Base-by-base conservation (phyloP, 1,140 invertebrate species). In the Caenorhabditis briggsae region DNA sequence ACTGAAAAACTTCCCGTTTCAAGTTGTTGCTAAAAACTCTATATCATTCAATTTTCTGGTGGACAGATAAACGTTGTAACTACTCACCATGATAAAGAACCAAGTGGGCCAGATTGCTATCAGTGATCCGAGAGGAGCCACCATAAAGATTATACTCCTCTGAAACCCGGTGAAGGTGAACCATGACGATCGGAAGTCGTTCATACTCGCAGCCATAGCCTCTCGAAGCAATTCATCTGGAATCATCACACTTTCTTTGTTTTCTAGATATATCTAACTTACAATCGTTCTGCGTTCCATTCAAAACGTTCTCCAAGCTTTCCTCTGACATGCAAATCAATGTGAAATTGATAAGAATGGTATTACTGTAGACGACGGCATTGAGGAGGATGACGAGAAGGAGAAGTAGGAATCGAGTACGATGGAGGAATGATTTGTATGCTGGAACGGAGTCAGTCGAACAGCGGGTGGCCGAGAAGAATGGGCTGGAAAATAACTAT, bases 381-480 rank as follows among this genome's bases (percentile, higher is more conserved):
- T 78, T 78, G n/a, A 78, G 70, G 2, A 78, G 46, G 14, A 78
- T 78, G 46, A 78, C 70, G 5, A 78, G 70, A n/a, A 78, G 70
- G 23, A 78, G 70, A 23, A 78, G 43, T 6, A 78, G 70, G 70
- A 78, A 78, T 18, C 70, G 70, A 23, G 70, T 78, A 23, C 70
- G 70, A 50, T 78, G 70, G 2, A 78, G 70, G 9, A 78, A 78
- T 0, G 70, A 78, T 50, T 78, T 78, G 46, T 78, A 78, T n/a
- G 70, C 70, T 18, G 70, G 70, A 53, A 78, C 46, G 14, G 23
- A 50, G 46, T 78, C 70, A 0, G 43, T 23, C 2, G 70, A 18
- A 46, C 70, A 78, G 16, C 70, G 70, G 20, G 70, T 78, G 20
- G 70, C 70, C 2, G 70, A 78, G 70, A 78, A 78, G 46, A 78